These are phyloP conservation scores for Orycteropus afer DNA, from an alignment of 2,113 vertebrate species.

Conservation along the genomic window DNA sequence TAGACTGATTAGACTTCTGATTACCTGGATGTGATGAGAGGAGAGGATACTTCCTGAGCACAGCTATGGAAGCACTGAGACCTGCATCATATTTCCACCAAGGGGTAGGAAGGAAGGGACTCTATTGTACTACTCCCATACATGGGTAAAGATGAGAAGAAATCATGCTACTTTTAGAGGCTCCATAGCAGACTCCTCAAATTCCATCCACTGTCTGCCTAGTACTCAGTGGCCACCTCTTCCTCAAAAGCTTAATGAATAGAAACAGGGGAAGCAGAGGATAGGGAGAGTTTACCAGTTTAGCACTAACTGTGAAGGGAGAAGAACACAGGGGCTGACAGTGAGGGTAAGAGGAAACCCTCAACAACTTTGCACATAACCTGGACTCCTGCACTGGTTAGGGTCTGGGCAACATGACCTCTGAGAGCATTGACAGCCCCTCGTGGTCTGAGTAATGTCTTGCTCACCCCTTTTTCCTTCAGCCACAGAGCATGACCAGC, in stretches of 20 bases:
- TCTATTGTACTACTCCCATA: neutral
- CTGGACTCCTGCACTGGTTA: neutral
- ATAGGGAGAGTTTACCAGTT: neutral
- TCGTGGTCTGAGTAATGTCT: no score
- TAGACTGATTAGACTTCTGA: neutral
- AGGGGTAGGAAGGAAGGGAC: no score
- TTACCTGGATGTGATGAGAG: neutral
- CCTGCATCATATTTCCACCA: neutral
- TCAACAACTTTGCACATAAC: neutral
- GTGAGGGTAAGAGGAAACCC: neutral
- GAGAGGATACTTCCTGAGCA: neutral
- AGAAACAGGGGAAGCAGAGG: neutral
- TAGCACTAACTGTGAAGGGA: neutral
- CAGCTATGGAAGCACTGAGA: neutral
- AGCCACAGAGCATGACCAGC: no score
- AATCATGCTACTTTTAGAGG: neutral
- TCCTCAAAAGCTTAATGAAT: no score
- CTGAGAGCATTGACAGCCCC: no score
- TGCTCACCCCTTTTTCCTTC: no score
- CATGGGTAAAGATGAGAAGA: neutral
- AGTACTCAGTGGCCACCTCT: neutral
- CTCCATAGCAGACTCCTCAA: neutral
- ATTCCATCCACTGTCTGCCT: neutral
- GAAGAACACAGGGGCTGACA: neutral
- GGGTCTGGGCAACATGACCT: no score